Conservation (phyloP, 2,888 invertebrate species). For the Leptodirus hochenwartii region DNA sequence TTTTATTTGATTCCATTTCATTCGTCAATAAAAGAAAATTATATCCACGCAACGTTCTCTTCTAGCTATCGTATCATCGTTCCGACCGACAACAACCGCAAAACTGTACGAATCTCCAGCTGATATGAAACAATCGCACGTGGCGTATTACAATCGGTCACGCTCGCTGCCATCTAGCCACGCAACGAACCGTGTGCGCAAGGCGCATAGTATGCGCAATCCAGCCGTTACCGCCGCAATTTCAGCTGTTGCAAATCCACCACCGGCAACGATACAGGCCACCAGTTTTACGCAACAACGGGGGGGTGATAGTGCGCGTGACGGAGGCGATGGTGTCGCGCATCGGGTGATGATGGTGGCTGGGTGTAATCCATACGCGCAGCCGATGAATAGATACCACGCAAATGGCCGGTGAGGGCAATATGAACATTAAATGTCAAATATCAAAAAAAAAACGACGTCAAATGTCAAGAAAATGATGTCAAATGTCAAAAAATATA, state of each 20-base stretch:
- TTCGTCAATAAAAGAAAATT: too few relatives aligned
- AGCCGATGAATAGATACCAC: conserved; percentile 32
- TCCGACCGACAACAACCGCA: conserved; percentile 71
- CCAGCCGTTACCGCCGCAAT: conserved; percentile 27
- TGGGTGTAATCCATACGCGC: conserved; percentile 39
- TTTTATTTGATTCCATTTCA: too few relatives aligned
- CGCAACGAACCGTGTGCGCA: conserved; percentile 37
- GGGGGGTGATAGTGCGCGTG: too few relatives aligned
- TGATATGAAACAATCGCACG: conserved; percentile 58
- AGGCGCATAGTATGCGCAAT: conserved; percentile 40
- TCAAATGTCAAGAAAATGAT: too few relatives aligned
- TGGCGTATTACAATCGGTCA: conserved; percentile 45
- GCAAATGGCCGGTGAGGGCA: too few relatives aligned
- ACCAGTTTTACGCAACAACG: conserved; percentile 7
- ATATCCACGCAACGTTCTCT: too few relatives aligned
- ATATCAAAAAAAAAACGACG: too few relatives aligned
- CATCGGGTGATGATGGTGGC: too few relatives aligned
- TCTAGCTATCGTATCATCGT: conserved; percentile 66
- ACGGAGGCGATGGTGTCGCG: conserved; percentile 10
- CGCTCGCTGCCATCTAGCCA: conserved; percentile 34
- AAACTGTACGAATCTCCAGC: conserved; percentile 81
- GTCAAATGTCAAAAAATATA: too few relatives aligned
- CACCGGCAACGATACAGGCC: conserved; percentile 7
- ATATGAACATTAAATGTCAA: too few relatives aligned
- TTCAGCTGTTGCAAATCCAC: conserved; percentile 14